phyloP scores from a whole-genome alignment of 2,888 invertebrate species.

The Linnaemya tessellans region DNA sequence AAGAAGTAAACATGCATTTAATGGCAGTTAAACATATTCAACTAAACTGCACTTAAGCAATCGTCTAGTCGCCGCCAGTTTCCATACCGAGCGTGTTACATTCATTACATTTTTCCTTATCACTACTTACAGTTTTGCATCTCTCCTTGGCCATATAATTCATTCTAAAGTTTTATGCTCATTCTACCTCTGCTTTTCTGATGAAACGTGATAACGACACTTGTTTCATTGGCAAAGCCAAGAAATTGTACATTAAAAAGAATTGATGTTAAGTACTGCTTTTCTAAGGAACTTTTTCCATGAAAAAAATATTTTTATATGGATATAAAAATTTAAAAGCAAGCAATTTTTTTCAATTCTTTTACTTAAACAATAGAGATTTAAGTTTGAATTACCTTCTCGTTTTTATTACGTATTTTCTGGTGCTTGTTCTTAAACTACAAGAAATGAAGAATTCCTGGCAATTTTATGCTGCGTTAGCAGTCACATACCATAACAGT shows the following conservation, averaged over 20 bases:
- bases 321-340: constrained; percentile 39
- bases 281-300: constrained; percentile 4
- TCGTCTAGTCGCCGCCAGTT: neutral
- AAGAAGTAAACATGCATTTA: constrained; percentile 46
- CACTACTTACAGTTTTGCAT: constrained; percentile 28
- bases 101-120: constrained; percentile 43
- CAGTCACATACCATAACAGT: constrained; percentile 67
- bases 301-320: constrained; percentile 1
- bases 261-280: constrained; percentile 56
- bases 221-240: constrained; percentile 42
- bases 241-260: constrained; percentile 29
- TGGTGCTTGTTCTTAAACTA: constrained; percentile 13
- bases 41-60: constrained; percentile 41
- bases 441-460: constrained; percentile 58
- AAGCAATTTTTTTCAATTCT: constrained; percentile 26
- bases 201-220: constrained; percentile 65
- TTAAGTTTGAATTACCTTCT: constrained; percentile 51
- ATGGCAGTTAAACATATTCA: constrained; percentile 34
- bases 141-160: constrained; percentile 50
- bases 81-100: constrained; percentile 2
- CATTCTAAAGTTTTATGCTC: constrained; percentile 13
- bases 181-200: constrained; percentile 21
- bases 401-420: neutral
- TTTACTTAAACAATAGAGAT: constrained; percentile 39
- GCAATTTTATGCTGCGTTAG: constrained; percentile 73